Evolutionary conservation across 2,797 vertebrate species (phyloP), one percentile per base, ranked within the genome.

Genomic region (Sebastes cheni): DNA sequence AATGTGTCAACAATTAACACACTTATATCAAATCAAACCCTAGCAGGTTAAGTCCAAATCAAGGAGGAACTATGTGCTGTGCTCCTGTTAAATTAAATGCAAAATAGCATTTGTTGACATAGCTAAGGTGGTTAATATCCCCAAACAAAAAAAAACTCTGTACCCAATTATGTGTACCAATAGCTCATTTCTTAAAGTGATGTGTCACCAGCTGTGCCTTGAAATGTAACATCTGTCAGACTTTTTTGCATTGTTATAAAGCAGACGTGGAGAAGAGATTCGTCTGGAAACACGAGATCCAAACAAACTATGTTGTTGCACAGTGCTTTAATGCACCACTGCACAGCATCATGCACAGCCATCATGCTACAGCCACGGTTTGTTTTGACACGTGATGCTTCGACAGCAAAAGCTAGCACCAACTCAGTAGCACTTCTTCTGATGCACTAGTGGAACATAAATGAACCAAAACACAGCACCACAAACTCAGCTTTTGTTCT

Each of bases 311-410:
- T 46, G 23, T 10, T 50, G 36, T 32, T 32, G 8, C 13, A 60
- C 18, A 18, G 2, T 13, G 36, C 27, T 67, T 55, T 46, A 42
- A n/a, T 54, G 16, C 25, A 66, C 77, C 25, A 14, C 39, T 1
- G 10, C 46, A 20, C 55, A 77, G 20, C 70, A 23, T n/a, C 64
- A 30, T 3, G 25, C 36, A 27, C 32, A 23, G 5, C 52, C n/a
- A 42, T 66, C 67, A 59, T 23, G 59, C 70, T 14, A 29, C 27
- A 13, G 71, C 85, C 66, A 39, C 34, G 55, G 80, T 92, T 93
- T 95, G 93, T 95, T 94, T 91, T 76, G 94, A 94, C 94, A 95
- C 94, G 93, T 95, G 94, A 94, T 59, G 67, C 70, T 62, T 36
- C 6, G 3, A 66, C 52, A n/a, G 22, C 3, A 23, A 42, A 16